Conservation (phyloP, 1,140 invertebrate species). For the Megalopta genalis region DNA sequence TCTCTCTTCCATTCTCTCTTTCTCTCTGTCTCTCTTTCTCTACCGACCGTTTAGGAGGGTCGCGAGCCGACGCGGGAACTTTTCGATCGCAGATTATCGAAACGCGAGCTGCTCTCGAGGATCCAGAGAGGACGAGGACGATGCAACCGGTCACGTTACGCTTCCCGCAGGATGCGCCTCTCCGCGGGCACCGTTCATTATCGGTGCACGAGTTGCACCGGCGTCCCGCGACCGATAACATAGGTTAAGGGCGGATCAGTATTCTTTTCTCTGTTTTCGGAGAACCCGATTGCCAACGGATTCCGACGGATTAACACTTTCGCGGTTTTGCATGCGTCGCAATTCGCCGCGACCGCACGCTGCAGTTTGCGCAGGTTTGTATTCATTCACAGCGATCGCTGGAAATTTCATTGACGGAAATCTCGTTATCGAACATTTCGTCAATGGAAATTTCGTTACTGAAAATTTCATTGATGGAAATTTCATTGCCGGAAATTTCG, state of each 20-base stretch:
- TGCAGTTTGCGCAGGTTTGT: slow-evolving; percentile 2
- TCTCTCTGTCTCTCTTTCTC: neutral
- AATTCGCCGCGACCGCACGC: too few species aligned
- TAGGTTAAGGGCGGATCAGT: slow-evolving; percentile 50
- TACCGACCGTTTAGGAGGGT: neutral
- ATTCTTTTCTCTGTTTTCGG: slow-evolving; percentile 42
- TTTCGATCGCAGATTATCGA: neutral
- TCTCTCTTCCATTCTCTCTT: neutral
- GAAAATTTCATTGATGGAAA: too few species aligned
- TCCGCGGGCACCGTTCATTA: neutral
- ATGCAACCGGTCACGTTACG: neutral
- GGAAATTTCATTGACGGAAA: neutral
- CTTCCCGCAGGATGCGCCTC: neutral
- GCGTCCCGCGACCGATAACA: neutral
- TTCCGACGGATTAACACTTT: slow-evolving; percentile 27
- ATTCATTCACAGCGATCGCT: neutral
- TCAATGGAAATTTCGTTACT: too few species aligned
- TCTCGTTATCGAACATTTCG: too few species aligned
- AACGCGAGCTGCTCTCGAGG: neutral
- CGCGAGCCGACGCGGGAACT: neutral
- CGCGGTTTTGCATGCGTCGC: neutral
- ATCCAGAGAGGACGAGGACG: neutral
- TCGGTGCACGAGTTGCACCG: neutral
- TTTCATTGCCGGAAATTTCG: too few species aligned
- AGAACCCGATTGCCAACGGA: slow-evolving; percentile 7